These are phyloP conservation scores for Troglohyphantes excavatus DNA, from an alignment of 2,888 invertebrate genomes.

Conservation along the genomic window DNA sequence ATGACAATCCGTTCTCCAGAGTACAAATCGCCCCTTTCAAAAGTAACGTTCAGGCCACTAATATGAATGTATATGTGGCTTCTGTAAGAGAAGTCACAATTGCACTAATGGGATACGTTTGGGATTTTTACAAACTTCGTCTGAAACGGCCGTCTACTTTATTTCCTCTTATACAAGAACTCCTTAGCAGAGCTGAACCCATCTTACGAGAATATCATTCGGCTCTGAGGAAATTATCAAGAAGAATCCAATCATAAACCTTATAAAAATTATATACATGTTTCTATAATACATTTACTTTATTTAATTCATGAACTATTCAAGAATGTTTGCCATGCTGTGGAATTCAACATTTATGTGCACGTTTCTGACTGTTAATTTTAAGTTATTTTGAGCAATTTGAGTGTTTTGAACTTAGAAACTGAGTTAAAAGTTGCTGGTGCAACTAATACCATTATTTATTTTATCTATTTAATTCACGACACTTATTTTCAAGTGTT, in stretches of 20 bases:
- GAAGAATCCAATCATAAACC: background rate
- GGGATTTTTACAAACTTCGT: constrained; percentile 76
- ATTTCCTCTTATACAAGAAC: constrained; percentile 65
- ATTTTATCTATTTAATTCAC: background rate
- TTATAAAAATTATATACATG: background rate
- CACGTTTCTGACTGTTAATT: background rate
- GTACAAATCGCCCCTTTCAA: constrained; percentile 40
- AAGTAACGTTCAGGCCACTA: background rate
- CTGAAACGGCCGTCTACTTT: constrained; percentile 63
- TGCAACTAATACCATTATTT: background rate
- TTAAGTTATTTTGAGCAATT: background rate
- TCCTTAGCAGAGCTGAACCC: constrained; percentile 51
- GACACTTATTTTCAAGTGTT: background rate
- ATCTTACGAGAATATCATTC: constrained; percentile 22
- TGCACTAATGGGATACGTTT: constrained; percentile 70
- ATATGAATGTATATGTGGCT: constrained; percentile 14
- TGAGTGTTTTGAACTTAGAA: background rate
- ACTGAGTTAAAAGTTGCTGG: background rate
- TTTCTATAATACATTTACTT: background rate
- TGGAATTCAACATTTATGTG: background rate
- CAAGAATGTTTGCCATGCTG: background rate
- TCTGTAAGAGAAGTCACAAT: constrained; percentile 68
- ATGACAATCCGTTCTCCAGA: constrained; percentile 79
- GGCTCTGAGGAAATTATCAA: constrained; percentile 13
- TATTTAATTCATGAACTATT: background rate